phyloP scores from a whole-genome alignment of 1,140 invertebrate species.

The Aphaenogaster floridana region DNA sequence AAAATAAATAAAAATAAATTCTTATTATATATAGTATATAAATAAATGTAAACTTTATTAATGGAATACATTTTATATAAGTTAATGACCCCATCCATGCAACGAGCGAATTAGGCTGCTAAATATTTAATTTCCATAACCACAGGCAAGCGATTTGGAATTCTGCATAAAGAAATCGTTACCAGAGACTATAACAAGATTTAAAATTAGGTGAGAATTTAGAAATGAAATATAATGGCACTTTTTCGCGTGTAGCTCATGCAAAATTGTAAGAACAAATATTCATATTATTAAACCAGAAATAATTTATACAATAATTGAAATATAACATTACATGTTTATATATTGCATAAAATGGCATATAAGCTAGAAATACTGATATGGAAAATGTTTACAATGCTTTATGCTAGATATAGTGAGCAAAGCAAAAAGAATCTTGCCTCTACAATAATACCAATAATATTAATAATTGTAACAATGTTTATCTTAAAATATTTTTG shows the following conservation, averaged over 20 bases:
- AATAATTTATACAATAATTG: slow-evolving; percentile 38
- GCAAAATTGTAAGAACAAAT: slow-evolving; percentile 50
- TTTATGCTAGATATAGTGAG: slow-evolving; percentile 24
- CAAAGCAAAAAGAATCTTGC: slow-evolving; percentile 59
- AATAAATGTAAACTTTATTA: not conserved
- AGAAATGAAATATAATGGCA: slow-evolving; percentile 73
- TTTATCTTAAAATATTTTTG: slow-evolving; percentile 5
- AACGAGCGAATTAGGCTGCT: slow-evolving; percentile 81
- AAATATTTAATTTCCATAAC: slow-evolving; percentile 77
- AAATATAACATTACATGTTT: slow-evolving; percentile 12
- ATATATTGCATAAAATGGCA: slow-evolving; percentile 56
- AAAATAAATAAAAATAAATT: not conserved
- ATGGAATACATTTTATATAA: not conserved
- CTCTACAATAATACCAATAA: slow-evolving; percentile 42
- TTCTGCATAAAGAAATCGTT: slow-evolving; percentile 46
- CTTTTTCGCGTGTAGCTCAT: slow-evolving; percentile 57
- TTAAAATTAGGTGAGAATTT: slow-evolving; percentile 64
- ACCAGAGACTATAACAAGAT: slow-evolving; percentile 55
- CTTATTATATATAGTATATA: slow-evolving; percentile 5
- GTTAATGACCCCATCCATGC: slow-evolving; percentile 69
- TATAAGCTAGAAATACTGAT: slow-evolving; percentile 40
- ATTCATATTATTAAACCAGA: slow-evolving; percentile 27
- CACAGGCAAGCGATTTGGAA: slow-evolving; percentile 74
- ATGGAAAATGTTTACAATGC: slow-evolving; percentile 34
- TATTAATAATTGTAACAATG: slow-evolving; percentile 18